Base-by-base conservation (phyloP, 2,797 vertebrate genomes). In the Nothura maculosa region DNA sequence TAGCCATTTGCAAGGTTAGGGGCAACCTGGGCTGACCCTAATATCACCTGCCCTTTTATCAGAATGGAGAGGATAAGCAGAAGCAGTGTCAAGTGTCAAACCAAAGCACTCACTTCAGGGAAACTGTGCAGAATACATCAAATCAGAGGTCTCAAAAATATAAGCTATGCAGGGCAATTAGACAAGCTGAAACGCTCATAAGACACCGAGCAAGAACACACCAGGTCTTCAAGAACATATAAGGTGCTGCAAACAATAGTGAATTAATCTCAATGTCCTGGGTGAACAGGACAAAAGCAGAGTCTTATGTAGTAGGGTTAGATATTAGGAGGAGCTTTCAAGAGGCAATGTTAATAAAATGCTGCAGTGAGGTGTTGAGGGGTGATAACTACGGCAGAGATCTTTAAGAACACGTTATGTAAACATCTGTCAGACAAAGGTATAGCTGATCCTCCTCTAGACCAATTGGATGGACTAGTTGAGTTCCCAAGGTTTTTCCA, bases 361-460 rank as follows among this genome's bases (percentile, higher is more conserved):
- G 85, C 72, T 91, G 80, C 82, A 91, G 73, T 0, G 34, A 32
- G 9, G n/a, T 81, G 74, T 89, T 50, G 45, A 14, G 87, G 63
- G 85, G 77, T 1, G 19, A 85, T 52, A 93, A 92, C 85, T 2
- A 16, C 80, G 36, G 80, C 85, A 32, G 73, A 92, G 85, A 93
- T 83, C 42, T 86, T 88, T 18, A 60, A 89, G 91, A 92, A 86
- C 82, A 84, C 91, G 80, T 84, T 92, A 87, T 70, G 78, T 69
- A 96, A 94, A 94, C 87, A 93, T 72, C 91, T 92, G 91, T 91
- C 94, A 91, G 89, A 95, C 89, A 93, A 96, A 95, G 27, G 4
- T 87, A 89, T 3, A 85, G 80, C 12, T 62, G 81, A 64, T 78
- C 61, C 76, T 57, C 75, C 91, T 34, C 2, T 1, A 78, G 92